These are phyloP conservation scores for Cephonodes hylas DNA, from an alignment of 2,888 invertebrate genomes.

Conservation along the genomic window DNA sequence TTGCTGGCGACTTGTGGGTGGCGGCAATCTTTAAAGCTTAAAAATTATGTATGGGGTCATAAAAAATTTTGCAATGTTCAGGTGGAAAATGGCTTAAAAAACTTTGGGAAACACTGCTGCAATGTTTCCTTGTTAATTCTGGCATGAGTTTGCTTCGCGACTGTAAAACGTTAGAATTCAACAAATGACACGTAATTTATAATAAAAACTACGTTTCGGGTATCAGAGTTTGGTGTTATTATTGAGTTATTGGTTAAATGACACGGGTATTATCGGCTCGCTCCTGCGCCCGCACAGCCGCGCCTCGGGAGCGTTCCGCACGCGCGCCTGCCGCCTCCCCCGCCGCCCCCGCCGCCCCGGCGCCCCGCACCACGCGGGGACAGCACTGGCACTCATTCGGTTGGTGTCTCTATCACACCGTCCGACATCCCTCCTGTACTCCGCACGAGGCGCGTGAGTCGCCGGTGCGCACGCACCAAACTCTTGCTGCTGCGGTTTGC, in stretches of 20 bases:
- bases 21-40: too few relatives aligned
- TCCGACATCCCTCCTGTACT: too few relatives aligned
- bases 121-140: too few relatives aligned
- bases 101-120: too few relatives aligned
- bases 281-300: neutral
- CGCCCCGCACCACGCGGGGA: neutral
- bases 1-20: too few relatives aligned
- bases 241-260: constrained; percentile 11
- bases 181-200: neutral
- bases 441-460: too few relatives aligned
- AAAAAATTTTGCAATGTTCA: too few relatives aligned
- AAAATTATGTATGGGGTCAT: too few relatives aligned
- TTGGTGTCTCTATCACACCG: too few relatives aligned
- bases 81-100: too few relatives aligned
- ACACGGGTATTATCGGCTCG: constrained; percentile 11
- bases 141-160: neutral
- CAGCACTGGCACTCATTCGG: neutral
- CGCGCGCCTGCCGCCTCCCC: neutral
- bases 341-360: neutral
- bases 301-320: constrained; percentile 9
- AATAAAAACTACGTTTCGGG: neutral
- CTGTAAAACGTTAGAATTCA: neutral
- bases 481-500: neutral
- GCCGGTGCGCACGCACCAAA: neutral
- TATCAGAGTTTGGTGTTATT: neutral